These are phyloP conservation scores for Myzus persicae DNA, from an alignment of 1,140 invertebrate species.

Conservation along the genomic window DNA sequence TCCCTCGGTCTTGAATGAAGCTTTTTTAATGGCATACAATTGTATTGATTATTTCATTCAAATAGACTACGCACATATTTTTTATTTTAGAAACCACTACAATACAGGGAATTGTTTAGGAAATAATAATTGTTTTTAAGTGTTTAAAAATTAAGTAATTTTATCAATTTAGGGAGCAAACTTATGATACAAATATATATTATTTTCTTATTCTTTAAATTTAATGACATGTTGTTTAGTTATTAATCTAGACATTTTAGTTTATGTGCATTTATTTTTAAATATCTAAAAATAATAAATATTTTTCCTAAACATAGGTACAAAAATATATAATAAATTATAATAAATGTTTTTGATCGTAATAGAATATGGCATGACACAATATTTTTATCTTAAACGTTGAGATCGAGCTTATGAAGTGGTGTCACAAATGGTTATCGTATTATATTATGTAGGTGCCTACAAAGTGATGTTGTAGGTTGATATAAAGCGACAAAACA, in stretches of 20 bases:
- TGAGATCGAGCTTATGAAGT: not conserved
- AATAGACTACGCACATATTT: not conserved
- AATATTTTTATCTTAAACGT: not conserved
- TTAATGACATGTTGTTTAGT: not conserved
- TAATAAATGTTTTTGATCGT: not conserved
- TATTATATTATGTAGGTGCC: not conserved
- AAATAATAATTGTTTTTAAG: not conserved
- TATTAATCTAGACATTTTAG: not conserved
- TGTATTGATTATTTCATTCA: not conserved
- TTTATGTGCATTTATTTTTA: not conserved
- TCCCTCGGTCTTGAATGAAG: not conserved
- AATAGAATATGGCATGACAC: not conserved
- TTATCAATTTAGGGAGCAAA: not conserved
- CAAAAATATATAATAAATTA: not conserved
- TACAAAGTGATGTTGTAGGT: not conserved
- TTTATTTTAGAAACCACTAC: not conserved
- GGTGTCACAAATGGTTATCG: not conserved
- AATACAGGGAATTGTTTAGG: not conserved
- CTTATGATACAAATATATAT: too few relatives aligned
- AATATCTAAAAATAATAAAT: not conserved
- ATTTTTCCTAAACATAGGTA: not conserved
- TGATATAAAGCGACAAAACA: not conserved
- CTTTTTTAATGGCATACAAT: not conserved
- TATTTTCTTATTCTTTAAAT: not conserved
- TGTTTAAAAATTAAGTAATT: not conserved